Base-by-base conservation (phyloP, 2,797 vertebrate genomes). In the Nyctibius grandis region DNA sequence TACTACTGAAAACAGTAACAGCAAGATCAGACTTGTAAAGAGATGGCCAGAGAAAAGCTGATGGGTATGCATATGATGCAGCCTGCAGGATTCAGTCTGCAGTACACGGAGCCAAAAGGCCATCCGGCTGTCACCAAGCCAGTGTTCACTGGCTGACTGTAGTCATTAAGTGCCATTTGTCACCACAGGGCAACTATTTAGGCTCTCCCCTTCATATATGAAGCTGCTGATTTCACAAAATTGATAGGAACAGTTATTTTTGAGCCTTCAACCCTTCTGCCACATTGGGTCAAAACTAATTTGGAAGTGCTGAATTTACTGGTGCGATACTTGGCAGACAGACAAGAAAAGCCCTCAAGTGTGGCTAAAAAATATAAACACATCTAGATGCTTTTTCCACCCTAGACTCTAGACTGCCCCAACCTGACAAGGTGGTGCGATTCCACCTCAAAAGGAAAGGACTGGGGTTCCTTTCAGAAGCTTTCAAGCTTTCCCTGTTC, bases 61-160 rank as follows among this genome's bases (percentile, higher is more conserved):
- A 22, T 2, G 11, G 26, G 45, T 15, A 9, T 7, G 56, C 3
- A 4, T 17, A 54, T 0, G 1, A n/a, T 3, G 23, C 42, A 75
- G 72, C 65, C 72, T 22, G 45, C 36, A 54, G 56, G 64, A 12
- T 25, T 60, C 40, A 3, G 4, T 3, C 9, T 17, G 61, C 33
- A 60, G 40, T 17, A 16, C 8, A 5, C 4, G 7, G 28, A 53
- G 19, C 36, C 59, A 34, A 36, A 8, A 57, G 31, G 14, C n/a
- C 47, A 16, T 2, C 19, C 8, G 22, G 53, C 44, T 15, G 17
- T 51, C 33, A 36, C 26, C 34, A 56, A 57, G 44, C 19, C 44
- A 23, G 4, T 61, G 38, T 12, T 57, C 23, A 44, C 48, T 50
- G 33, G 9, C 59, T 45, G 36, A 67, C 13, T 11, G 17, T 13